Evolutionary conservation across 2,888 invertebrate genomes (phyloP), one percentile per base, ranked within the genome.

Genomic region (Invenusta paracnida): DNA sequence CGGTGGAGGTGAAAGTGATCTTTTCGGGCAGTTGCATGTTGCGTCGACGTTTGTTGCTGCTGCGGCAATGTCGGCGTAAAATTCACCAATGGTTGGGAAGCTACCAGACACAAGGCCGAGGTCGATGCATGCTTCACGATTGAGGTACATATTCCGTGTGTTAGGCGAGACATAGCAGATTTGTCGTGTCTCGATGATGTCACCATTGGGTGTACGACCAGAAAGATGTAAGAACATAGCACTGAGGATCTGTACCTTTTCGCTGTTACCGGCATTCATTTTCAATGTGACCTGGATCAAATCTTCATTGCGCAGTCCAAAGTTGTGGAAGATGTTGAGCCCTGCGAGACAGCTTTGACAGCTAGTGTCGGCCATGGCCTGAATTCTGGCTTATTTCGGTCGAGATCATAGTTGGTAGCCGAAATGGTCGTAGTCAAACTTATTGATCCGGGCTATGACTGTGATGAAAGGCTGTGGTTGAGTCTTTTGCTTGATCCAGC

Each of bases 261-360:
- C 23, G 5, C 29, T 28, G 79, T 79, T 13, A 28, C 27, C 79
- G 25, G 79, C 79, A 28, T 23, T 79, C 79, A n/a, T 79, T 79
- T 79, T 79, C 23, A 79, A 25, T 2, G 79, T 2, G 11, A 79
- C 79, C 2, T 11, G 79, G 23, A 79, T 79, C 5, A 79, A 25
- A 25, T 79, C 79, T 5, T 79, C 79, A 28, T 23, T 11, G 25
- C 79, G 79, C 79, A 79, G 29, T n/a, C 79, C 27, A 79, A 79
- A 5, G 11, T 79, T 79, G 79, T 23, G 2, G 29, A 28, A 28
- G 27, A 79, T 27, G 23, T 79, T 79, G 29, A 79, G 5, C 2
- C 79, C 79, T 79, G 79, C 79, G 27, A 79, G 79, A 79, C 79
- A 79, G 29, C 27, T 27, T 79, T 79, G 79, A 28, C 79, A 79